Conservation (phyloP, 2,888 invertebrate genomes). For the Salpingus planirostris region DNA sequence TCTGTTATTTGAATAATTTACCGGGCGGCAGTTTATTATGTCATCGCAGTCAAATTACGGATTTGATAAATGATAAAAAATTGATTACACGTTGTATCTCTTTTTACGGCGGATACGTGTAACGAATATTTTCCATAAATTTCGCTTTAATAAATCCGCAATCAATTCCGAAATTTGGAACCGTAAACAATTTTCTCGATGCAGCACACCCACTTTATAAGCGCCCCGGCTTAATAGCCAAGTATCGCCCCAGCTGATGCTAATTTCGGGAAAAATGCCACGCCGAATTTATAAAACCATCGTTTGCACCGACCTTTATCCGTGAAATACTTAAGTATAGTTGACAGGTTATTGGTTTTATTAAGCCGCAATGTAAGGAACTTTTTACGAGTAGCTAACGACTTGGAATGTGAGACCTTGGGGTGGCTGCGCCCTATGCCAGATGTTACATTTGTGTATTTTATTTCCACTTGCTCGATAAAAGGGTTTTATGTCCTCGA, state of each 20-base stretch:
- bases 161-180: not conserved
- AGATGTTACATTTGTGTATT: conserved; percentile 23
- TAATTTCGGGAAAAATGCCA: too few species aligned
- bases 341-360: too few species aligned
- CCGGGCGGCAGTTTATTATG: conserved; percentile 8
- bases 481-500: conserved; percentile 23
- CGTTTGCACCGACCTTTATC: too few species aligned
- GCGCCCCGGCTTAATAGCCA: too few species aligned
- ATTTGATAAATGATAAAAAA: conserved; percentile 9
- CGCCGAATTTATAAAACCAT: too few species aligned
- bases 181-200: too few species aligned
- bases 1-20: conserved; percentile 13
- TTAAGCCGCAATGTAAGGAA: conserved; percentile 16
- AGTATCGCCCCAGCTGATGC: too few species aligned
- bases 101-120: conserved; percentile 1
- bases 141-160: not conserved
- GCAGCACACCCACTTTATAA: too few species aligned
- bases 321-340: too few species aligned
- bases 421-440: conserved; percentile 16
- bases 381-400: conserved; percentile 21
- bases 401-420: conserved; percentile 16
- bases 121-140: conserved; percentile 1
- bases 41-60: conserved; percentile 10
- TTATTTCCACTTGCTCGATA: conserved; percentile 22
- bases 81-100: conserved; percentile 4